Base-by-base conservation (phyloP, 1,140 invertebrate species). In the Paraescarpia echinospica region DNA sequence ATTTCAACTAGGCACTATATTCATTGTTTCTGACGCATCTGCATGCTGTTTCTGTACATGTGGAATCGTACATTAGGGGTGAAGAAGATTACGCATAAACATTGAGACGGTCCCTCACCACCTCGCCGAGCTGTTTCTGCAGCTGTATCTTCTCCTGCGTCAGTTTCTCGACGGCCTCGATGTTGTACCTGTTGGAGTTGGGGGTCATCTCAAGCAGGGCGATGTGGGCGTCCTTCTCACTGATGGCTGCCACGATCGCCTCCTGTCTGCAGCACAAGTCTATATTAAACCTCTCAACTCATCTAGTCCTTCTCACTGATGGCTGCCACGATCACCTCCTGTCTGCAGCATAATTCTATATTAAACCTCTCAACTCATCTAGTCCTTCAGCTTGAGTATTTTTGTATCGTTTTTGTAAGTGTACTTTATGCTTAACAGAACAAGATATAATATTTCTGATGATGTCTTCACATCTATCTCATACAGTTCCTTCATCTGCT, bases 161-260 rank as follows among this genome's bases (percentile, higher is more conserved):
- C 22, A 96, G 93, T 92, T 94, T 94, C 90, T 95, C 95, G 88
- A 96, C 96, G 89, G 96, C 95, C 51, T 94, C 95, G 34, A 94
- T 94, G 92, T 96, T 95, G 88, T 94, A 94, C 89, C 94, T 94
- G 90, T 95, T 95, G 92, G 95, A 96, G 8, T 97, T 97, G 92
- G 97, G 97, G 51, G 97, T 97, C 95, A 98, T 97, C 96, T 98
- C 98, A 90, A 98, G 95, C 93, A 98, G 96, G 0, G 98, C 98
- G 93, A 98, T 97, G 95, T 98, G 97, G 33, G 98, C 97, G 95
- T 98, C 98, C 95, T 98, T 98, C 94, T 98, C 98, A 95, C 97
- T 98, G 89, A 98, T 97, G 1, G 98, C 97, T 91, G 97, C 97
- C 96, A 98, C 97, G 48, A 98, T 95, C 92, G 98, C 97, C 96